phyloP scores from a whole-genome alignment of 2,113 vertebrate genomes.

The Neopipo cinnamomea region DNA sequence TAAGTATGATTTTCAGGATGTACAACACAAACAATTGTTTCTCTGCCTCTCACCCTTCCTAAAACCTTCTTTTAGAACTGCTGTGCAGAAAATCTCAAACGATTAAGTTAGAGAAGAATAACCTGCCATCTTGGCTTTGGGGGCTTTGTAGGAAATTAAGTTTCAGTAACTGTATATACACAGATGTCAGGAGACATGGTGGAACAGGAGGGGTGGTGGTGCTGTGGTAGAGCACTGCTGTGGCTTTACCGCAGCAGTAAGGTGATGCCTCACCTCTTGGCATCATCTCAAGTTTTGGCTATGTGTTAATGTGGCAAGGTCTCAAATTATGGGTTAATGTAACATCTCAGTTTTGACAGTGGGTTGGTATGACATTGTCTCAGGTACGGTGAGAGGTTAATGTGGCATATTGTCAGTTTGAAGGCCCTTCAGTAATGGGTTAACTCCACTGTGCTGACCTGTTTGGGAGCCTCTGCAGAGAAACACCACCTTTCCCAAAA shows the following conservation, averaged over 20 bases:
- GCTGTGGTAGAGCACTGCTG: not conserved
- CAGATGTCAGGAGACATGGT: rapidly evolving
- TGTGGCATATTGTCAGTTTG: too few relatives aligned
- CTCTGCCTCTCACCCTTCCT: not conserved
- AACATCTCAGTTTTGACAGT: not conserved
- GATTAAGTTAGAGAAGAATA: not conserved
- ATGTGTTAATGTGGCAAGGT: not conserved
- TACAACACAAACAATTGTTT: not conserved
- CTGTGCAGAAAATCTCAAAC: not conserved
- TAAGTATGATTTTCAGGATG: not conserved
- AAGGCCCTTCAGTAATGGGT: not conserved
- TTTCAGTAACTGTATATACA: rapidly evolving
- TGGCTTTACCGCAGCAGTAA: not conserved
- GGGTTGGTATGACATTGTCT: not conserved
- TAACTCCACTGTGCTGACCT: not conserved
- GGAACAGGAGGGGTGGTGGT: rapidly evolving
- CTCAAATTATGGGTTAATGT: not conserved
- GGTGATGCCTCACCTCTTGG: not conserved
- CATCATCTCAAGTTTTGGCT: not conserved
- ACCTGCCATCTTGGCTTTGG: too few relatives aligned
- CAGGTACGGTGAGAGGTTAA: too few relatives aligned
- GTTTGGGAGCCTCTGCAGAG: not conserved
- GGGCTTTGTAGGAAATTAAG: not conserved
- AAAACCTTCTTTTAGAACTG: not conserved
- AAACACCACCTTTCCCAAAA: not conserved